These are phyloP conservation scores for Sebastes itinus DNA, from an alignment of 2,797 vertebrate species.

Conservation along the genomic window DNA sequence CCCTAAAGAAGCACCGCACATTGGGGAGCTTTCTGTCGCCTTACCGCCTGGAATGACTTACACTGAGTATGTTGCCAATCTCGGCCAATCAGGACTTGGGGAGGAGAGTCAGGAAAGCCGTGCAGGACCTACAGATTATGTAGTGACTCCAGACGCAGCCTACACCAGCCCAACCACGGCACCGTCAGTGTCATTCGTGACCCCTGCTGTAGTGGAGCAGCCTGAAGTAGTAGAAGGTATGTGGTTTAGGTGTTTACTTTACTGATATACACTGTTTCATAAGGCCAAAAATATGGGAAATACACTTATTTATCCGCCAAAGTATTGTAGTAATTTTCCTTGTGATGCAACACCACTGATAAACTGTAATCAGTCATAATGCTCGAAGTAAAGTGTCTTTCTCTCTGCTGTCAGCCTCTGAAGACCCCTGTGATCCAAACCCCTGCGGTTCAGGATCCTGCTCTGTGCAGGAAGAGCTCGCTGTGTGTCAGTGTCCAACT, in stretches of 20 bases:
- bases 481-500: conserved; percentile 62
- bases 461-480: conserved; percentile 51
- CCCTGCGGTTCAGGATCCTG: conserved; percentile 68
- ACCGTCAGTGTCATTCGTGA: conserved; percentile 57
- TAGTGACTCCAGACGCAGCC: conserved; percentile 19
- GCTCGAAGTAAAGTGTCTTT: not conserved
- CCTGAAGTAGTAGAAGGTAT: conserved; percentile 82
- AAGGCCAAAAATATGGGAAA: not conserved
- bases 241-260: not conserved
- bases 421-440: conserved; percentile 70
- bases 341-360: not conserved
- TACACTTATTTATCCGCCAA: not conserved
- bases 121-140: not conserved
- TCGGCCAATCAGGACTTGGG: conserved; percentile 17
- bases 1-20: not conserved
- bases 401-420: conserved; percentile 10
- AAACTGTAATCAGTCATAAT: not conserved
- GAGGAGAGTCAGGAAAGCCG: conserved; percentile 26
- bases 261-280: not conserved
- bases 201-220: conserved; percentile 63
- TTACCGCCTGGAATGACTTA: conserved; percentile 19
- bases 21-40: conserved; percentile 13
- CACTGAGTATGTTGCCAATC: conserved; percentile 17
- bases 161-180: conserved; percentile 67
- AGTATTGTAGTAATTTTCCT: not conserved